Conservation (phyloP, 92 coral and sea anemone genomes). For the Palythoa heliodiscus region DNA sequence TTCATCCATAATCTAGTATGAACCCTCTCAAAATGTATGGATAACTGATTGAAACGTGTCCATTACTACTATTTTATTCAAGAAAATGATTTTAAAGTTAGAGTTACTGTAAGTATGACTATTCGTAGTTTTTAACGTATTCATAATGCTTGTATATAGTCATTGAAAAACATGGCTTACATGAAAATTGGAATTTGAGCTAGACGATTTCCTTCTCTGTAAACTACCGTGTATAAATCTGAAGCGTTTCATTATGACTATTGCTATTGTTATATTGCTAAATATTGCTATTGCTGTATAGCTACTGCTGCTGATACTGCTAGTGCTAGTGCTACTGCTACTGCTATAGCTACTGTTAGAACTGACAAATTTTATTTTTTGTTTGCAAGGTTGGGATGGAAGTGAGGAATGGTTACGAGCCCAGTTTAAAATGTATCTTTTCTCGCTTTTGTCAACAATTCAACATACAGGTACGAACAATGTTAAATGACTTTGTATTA, state of each 20-base stretch:
- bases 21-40: neutral
- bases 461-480: slow-evolving; percentile 67
- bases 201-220: neutral
- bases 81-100: neutral
- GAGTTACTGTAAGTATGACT: too few species aligned
- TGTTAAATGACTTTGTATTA: neutral
- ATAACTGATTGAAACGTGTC: neutral
- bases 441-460: slow-evolving; percentile 71
- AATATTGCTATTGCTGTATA: too few species aligned
- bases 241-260: too few species aligned
- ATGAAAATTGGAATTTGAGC: neutral
- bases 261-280: too few species aligned
- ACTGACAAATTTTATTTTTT: neutral
- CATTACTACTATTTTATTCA: neutral
- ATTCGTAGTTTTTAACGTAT: neutral
- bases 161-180: too few species aligned
- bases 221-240: too few species aligned
- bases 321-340: neutral
- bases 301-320: neutral
- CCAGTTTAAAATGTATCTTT: slow-evolving; percentile 74
- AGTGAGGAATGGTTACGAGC: slow-evolving; percentile 91
- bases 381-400: slow-evolving; percentile 82
- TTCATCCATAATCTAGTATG: neutral
- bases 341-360: neutral
- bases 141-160: neutral